phyloP scores from a whole-genome alignment of 2,113 vertebrate species.

The Rhea pennata region DNA sequence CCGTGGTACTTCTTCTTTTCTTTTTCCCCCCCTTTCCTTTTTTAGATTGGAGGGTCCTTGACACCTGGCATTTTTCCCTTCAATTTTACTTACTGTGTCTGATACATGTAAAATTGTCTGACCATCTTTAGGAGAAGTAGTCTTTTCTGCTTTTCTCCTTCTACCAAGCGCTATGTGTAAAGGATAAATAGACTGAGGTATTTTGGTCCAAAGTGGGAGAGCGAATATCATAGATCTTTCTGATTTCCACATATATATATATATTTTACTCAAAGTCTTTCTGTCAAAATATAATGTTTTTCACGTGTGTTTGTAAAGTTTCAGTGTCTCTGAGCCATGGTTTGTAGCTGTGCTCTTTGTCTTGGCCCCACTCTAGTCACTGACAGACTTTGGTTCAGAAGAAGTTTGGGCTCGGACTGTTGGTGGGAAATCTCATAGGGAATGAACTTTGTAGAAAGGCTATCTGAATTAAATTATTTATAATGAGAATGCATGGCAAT shows the following conservation, averaged over 20 bases:
- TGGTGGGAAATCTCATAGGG: background rate
- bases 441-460: constrained; percentile 4
- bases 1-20: background rate
- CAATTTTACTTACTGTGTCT: background rate
- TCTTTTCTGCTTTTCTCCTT: background rate
- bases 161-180: background rate
- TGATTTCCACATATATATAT: background rate
- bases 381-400: background rate
- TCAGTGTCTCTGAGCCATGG: background rate
- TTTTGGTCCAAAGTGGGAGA: background rate
- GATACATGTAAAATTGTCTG: background rate
- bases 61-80: background rate
- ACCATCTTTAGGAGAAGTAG: background rate
- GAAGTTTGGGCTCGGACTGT: background rate
- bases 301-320: background rate
- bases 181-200: background rate
- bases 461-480: constrained; percentile 40
- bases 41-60: background rate
- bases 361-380: background rate
- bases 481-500: constrained; percentile 18
- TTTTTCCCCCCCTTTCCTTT: background rate
- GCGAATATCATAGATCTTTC: background rate
- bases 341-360: background rate
- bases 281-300: background rate
- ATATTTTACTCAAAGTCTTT: background rate